Evolutionary conservation across 2,797 vertebrate genomes (phyloP), one percentile per base, ranked within the genome.

Genomic region (Hyperoplus lanceolatus): DNA sequence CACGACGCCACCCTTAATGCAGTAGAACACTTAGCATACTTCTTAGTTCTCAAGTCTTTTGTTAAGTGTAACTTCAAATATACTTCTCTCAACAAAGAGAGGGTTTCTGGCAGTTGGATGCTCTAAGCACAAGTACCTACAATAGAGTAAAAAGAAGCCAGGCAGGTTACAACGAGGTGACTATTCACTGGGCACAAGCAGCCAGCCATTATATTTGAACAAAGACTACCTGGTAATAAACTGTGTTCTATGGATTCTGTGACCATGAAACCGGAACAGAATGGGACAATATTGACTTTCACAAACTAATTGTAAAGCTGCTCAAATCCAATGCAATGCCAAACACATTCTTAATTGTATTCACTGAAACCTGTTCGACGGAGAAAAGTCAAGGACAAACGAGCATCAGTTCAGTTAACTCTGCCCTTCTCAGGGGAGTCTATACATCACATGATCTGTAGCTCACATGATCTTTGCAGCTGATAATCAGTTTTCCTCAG

Each of bases 391-490:
- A 21, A 48, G 73, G 54, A 79, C 68, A 67, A 77, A 73, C 50
- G n/a, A 56, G 46, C 29, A 70, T 78, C 49, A 42, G 67, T 61
- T 42, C 38, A 75, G 61, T 16, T 53, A 29, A 21, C 56, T 73
- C 66, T 83, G 41, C 48, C 51, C 61, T 84, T 90, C 70, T 53
- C 59, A 64, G 60, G 73, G 55, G 39, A 71, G 80, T 72, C 70
- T 66, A 76, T 82, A 68, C 18, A 83, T 89, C 91, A 84, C 87
- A 89, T 88, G 90, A 89, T 90, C 81, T 85, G 83, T 56, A 66
- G 61, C 77, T 90, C 89, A 89, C 84, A 90, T 89, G 89, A 91
- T 90, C 85, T 84, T 82, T 82, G 83, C 65, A 78, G 50, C 78
- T 85, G 77, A 84, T 80, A 86, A 93, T 93, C 85, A 83, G 81